Conservation (phyloP, 1,140 invertebrate genomes). For the Nebria ingens region DNA sequence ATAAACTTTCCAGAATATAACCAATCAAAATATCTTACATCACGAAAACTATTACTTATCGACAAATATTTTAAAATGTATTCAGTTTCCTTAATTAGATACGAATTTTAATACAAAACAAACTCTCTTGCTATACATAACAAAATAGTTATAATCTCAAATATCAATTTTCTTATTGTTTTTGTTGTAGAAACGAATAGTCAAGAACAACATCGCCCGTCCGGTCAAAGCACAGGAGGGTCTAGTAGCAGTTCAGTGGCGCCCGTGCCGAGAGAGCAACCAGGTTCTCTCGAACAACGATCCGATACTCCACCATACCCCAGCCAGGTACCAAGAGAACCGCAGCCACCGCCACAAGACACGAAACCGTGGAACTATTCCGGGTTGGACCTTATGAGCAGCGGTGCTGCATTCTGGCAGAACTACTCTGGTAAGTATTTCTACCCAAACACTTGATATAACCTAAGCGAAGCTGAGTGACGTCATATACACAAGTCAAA, state of each 20-base stretch:
- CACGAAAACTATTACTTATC: too few relatives aligned
- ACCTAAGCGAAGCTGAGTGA: background rate
- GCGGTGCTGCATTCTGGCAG: conserved; percentile 74
- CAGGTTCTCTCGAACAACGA: conserved; percentile 6
- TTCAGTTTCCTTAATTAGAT: too few relatives aligned
- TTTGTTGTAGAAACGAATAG: background rate
- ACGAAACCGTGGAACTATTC: conserved; percentile 59
- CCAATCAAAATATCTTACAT: too few relatives aligned
- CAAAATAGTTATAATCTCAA: too few relatives aligned
- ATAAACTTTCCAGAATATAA: too few relatives aligned
- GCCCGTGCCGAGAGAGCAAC: background rate
- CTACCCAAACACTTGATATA: background rate
- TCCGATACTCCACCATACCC: conserved; percentile 10
- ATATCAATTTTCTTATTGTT: too few relatives aligned
- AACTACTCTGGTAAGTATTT: conserved; percentile 67
- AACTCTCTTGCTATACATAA: too few relatives aligned
- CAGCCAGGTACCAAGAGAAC: conserved; percentile 17
- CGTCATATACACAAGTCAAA: too few relatives aligned
- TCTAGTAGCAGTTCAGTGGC: background rate
- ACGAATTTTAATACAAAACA: too few relatives aligned
- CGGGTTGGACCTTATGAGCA: conserved; percentile 63
- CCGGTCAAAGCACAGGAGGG: background rate
- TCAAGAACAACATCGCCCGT: background rate
- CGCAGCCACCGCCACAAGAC: conserved; percentile 36
- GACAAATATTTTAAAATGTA: too few relatives aligned